phyloP scores from a whole-genome alignment of 2,113 vertebrate species.

The Indri indri region DNA sequence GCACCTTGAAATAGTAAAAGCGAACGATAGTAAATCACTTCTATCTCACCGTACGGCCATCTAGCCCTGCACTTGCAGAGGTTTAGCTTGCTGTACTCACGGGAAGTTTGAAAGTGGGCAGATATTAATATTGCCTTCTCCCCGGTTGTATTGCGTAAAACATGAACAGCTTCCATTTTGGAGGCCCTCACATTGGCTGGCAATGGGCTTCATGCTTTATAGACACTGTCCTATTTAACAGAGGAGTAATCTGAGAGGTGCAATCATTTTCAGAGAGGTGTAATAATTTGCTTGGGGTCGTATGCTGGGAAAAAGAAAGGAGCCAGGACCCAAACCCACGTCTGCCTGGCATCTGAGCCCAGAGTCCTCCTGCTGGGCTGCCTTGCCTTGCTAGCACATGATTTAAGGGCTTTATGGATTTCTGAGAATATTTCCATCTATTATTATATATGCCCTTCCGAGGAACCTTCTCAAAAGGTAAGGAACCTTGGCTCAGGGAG shows the following conservation, averaged over 20 bases:
- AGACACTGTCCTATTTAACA: background rate
- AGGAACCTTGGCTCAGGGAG: background rate
- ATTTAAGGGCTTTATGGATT: background rate
- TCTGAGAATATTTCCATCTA: background rate
- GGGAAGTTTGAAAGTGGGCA: background rate
- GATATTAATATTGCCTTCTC: background rate
- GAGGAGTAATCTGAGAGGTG: background rate
- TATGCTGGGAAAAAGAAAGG: background rate
- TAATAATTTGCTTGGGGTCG: background rate
- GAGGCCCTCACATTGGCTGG: background rate
- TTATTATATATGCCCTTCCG: background rate
- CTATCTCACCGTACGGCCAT: fast-evolving
- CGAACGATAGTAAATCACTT: background rate
- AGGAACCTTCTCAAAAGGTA: background rate
- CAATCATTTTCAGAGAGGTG: background rate
- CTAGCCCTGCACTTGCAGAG: background rate
- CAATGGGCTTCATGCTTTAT: background rate
- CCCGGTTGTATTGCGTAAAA: background rate
- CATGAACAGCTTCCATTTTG: background rate
- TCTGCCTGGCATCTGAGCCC: background rate
- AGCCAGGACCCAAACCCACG: background rate
- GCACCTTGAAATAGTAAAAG: slow-evolving; percentile 52
- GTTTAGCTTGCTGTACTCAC: background rate
- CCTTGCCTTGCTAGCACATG: too few relatives aligned
- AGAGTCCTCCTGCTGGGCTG: background rate